Evolutionary conservation across 35 echinoderm and acorn worm species (phyloP).

Genomic region (Diadema setosum): DNA sequence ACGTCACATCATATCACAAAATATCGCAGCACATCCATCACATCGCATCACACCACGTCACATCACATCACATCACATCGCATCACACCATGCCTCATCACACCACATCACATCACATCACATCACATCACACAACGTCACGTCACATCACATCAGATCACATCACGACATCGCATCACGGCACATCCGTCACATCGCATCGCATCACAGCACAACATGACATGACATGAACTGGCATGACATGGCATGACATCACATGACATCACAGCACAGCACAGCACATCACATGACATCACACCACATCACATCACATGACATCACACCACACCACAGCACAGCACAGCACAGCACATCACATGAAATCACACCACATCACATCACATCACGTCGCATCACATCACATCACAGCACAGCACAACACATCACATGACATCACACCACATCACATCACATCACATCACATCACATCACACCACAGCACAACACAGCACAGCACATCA

Average conservation of each 20-base stretch:
- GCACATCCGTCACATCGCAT: too few species aligned
- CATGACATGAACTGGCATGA: not conserved
- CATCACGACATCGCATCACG: too few species aligned
- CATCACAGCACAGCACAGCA: not conserved
- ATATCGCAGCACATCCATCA: not conserved
- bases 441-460: not conserved
- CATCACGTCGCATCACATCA: not conserved
- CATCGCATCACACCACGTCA: not conserved
- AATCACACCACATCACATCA: too few species aligned
- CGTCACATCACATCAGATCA: not conserved
- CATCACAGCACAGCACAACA: not conserved
- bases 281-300: not conserved
- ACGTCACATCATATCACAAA: not conserved
- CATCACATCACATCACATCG: not conserved
- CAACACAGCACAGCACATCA: not conserved
- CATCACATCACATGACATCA: not conserved
- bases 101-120: not conserved
- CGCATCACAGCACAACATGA: not conserved
- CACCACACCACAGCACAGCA: not conserved
- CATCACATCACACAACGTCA: too few species aligned
- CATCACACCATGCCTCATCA: not conserved
- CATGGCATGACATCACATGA: not conserved
- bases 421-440: not conserved
- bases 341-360: not conserved
- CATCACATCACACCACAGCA: not conserved